Evolutionary conservation across 2,113 vertebrate species (phyloP).

Genomic region (Zapornia atra): DNA sequence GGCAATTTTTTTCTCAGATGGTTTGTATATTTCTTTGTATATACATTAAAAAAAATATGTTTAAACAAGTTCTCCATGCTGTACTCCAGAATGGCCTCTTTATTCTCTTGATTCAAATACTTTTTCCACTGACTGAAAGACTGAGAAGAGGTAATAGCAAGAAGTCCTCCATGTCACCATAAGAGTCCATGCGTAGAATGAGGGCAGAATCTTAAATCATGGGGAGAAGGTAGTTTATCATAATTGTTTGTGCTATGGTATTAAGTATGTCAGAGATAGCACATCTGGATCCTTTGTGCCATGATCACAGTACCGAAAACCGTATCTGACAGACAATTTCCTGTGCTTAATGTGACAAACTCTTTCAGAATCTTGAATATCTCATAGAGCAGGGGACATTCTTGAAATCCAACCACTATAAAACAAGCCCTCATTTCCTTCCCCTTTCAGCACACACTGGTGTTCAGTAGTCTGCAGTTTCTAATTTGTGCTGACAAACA

Average conservation of each 20-base stretch:
- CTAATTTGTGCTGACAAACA: slow-evolving; percentile 9
- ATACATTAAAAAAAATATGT: not conserved
- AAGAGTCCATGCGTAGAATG: not conserved
- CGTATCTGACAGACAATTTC: not conserved
- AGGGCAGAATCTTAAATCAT: not conserved
- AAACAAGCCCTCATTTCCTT: not conserved
- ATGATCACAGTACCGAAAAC: not conserved
- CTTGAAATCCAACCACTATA: not conserved
- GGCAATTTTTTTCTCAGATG: not conserved
- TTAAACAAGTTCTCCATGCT: not conserved
- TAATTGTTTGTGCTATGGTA: not conserved
- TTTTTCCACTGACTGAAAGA: not conserved
- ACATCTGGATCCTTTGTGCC: slow-evolving; percentile 3
- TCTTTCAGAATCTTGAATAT: not conserved
- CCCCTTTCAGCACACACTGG: not conserved
- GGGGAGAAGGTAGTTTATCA: not conserved
- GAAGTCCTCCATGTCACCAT: not conserved
- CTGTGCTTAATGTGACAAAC: not conserved
- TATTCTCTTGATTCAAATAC: not conserved
- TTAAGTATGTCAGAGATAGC: not conserved
- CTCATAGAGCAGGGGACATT: not conserved
- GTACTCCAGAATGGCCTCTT: not conserved
- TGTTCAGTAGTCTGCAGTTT: slow-evolving; percentile 1
- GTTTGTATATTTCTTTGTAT: not conserved
- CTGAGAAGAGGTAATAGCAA: not conserved